phyloP scores from a whole-genome alignment of 2,797 vertebrate genomes.

The Anguilla megastoma region DNA sequence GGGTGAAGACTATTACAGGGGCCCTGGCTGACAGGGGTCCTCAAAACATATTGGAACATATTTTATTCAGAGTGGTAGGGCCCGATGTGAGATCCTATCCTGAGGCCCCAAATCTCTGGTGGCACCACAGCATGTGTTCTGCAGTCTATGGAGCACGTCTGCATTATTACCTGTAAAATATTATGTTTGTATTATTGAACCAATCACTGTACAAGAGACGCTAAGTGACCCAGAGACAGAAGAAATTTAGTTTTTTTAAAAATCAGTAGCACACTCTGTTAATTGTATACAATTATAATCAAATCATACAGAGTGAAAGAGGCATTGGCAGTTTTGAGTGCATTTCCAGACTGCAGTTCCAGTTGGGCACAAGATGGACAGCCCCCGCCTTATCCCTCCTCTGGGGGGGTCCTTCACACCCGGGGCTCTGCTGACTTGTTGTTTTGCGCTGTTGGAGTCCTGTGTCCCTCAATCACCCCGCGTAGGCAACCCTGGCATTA shows the following conservation, averaged over 20 bases:
- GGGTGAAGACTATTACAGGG: too few species aligned
- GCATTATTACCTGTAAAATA: not conserved
- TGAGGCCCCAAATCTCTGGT: too few species aligned
- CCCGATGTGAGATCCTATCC: too few species aligned
- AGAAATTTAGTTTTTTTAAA: too few species aligned
- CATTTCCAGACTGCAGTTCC: not conserved
- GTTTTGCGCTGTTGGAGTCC: slow-evolving; percentile 24
- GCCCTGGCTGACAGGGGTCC: too few species aligned
- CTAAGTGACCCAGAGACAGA: too few species aligned
- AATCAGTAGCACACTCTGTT: too few species aligned
- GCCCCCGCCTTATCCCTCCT: not conserved
- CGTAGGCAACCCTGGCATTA: slow-evolving; percentile 19
- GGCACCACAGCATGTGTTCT: too few species aligned
- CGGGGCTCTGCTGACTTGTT: not conserved
- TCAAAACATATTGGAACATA: too few species aligned
- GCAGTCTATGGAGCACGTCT: not conserved
- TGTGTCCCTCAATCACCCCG: slow-evolving; percentile 9
- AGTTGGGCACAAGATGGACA: not conserved
- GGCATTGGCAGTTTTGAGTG: not conserved
- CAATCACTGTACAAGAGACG: not conserved
- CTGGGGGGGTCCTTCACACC: not conserved
- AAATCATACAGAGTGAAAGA: not conserved
- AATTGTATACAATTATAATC: not conserved
- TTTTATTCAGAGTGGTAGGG: too few species aligned
- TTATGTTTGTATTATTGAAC: not conserved